Evolutionary conservation across 2,113 vertebrate species (phyloP), one percentile per base, ranked within the genome.

Genomic region (Labeo rohita): DNA sequence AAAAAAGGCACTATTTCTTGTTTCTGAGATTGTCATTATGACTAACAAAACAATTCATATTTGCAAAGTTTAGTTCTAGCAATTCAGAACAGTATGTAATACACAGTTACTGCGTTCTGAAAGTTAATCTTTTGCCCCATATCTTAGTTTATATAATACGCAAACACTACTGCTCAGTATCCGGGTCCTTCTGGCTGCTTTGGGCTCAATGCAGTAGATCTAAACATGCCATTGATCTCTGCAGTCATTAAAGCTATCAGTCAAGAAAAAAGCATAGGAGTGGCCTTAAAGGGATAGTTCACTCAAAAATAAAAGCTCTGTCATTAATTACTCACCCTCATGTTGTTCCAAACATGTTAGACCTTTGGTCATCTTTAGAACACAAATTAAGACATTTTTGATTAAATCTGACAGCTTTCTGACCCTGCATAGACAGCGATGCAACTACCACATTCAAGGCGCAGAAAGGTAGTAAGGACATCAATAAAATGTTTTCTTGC

Each of bases 151-250:
- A 45, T 47, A 43, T 72, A 45, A 72, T 15, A 3, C 6, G 16
- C 36, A n/a, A 73, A 59, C 34, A 39, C 34, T 68, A 34, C 6
- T 61, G 39, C 39, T 47, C 54, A 78, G 12, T 43, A 28, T 70
- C n/a, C 7, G 6, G 12, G 21, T n/a, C n/a, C 1, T 45, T 34
- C 15, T 18, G 50, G 39, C n/a, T 83, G 56, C 45, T 66, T 21
- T 45, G 47, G 45, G 66, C 16, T 56, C 74, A 47, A 8, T 86
- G 68, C 80, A 75, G 18, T 34, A 74, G 23, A 43, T 45, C 65
- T 80, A 76, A 85, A 59, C 49, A 68, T 56, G 28, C 18, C 80
- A 89, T 87, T 87, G 86, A 85, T 87, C 79, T 77, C 63, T 52
- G 34, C 54, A 3, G 39, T 80, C 66, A 80, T 87, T 68, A 59